Percentiles rank a stretch among this genome's conserved stretches.
Conservation (phyloP, 1,140 invertebrate genomes). For the Camponotus pennsylvanicus region DNA sequence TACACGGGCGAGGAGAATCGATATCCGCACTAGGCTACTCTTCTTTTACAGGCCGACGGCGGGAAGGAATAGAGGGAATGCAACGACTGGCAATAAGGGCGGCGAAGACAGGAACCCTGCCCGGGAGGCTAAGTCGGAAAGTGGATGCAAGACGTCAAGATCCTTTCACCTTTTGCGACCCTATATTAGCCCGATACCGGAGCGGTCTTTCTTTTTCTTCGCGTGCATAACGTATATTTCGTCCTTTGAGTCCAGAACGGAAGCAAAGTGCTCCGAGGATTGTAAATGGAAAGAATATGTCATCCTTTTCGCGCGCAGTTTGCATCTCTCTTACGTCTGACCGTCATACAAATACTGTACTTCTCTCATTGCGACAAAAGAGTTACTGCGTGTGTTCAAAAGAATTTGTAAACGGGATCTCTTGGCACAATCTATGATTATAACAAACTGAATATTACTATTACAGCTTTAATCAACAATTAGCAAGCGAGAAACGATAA, state of each 20-base stretch:
- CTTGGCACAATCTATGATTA: background rate
- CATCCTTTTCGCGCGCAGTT: slow-evolving; percentile 31
- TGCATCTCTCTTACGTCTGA: slow-evolving; percentile 33
- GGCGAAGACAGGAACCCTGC: slow-evolving; percentile 25
- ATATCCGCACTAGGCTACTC: slow-evolving; percentile 57
- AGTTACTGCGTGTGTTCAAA: background rate
- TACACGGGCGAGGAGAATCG: slow-evolving; percentile 56
- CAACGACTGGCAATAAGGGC: slow-evolving; percentile 44
- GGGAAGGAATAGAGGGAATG: slow-evolving; percentile 1
- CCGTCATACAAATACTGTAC: slow-evolving; percentile 33
- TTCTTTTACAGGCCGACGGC: slow-evolving; percentile 10
- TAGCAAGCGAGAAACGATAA: background rate
- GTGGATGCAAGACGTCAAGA: slow-evolving; percentile 53
- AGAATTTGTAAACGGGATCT: slow-evolving; percentile 5
- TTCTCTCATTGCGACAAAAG: slow-evolving; percentile 24
- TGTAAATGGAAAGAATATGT: slow-evolving; percentile 61
- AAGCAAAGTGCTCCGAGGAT: slow-evolving; percentile 41
- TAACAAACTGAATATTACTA: background rate
- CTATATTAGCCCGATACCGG: slow-evolving; percentile 60
- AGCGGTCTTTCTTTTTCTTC: slow-evolving; percentile 44
- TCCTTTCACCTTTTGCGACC: slow-evolving; percentile 61
- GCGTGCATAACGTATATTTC: slow-evolving; percentile 44
- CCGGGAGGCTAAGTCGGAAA: slow-evolving; percentile 46
- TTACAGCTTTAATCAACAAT: slow-evolving; percentile 37
- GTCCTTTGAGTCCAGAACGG: slow-evolving; percentile 50